Base-by-base conservation (phyloP, 2,113 vertebrate species). In the Indri indri region DNA sequence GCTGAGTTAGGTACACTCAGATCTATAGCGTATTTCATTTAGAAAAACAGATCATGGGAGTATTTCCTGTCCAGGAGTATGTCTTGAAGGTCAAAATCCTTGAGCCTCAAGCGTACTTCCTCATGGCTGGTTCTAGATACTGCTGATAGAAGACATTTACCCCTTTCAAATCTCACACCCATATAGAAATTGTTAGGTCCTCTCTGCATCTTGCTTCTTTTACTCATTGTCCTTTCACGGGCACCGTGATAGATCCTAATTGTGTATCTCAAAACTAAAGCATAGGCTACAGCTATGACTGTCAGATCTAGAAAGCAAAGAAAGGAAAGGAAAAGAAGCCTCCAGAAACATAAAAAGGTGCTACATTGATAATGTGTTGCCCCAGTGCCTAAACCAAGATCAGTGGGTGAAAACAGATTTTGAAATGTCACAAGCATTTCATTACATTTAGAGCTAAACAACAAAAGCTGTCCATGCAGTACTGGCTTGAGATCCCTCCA, bases 401-500 rank as follows among this genome's bases (percentile, higher is more conserved):
- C 4, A 6, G 16, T 2, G 17, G 57, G 22, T 73, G 8, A 40
- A 90, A 25, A 13, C 14, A 57, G 52, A 34, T 61, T 50, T 80
- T 14, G 0, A 34, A 20, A 30, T 4, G 3, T 18, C 40, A 61
- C 47, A 47, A n/a, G 23, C 1, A 5, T 27, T 42, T 23, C 3
- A 25, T 27, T 25, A 50, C 5, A 10, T 20, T 32, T 20, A 40
- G 4, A 77, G 18, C 1, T 59, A 57, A 92, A 65, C 4, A 13
- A 34, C 27, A 17, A 77, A 59, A 84, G 32, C 23, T 73, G n/a
- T 16, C 27, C 30, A 50, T 71, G 65, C 14, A 76, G 23, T 37
- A 2, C 45, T 34, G 22, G 27, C 8, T 16, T 68, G 42, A 47
- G 17, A 14, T 6, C 30, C n/a, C 5, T 17, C 47, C 1, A 17